These are phyloP conservation scores for Chionodraco myersi DNA, from an alignment of 2,113 vertebrate genomes.

Conservation along the genomic window DNA sequence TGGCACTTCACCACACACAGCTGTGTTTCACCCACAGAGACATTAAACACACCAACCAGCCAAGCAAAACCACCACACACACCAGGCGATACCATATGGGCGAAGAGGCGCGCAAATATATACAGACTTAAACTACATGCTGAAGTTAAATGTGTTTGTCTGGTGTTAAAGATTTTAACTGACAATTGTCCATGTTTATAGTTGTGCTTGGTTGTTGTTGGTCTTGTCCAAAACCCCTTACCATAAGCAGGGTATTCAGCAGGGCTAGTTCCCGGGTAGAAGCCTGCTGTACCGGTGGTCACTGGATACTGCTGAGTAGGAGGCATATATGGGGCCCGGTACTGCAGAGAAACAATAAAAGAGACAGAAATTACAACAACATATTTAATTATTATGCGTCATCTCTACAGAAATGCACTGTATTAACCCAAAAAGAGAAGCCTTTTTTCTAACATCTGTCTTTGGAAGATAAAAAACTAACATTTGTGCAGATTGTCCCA, in stretches of 20 bases:
- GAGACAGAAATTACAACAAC: not conserved
- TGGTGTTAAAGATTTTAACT: not conserved
- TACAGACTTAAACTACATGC: not conserved
- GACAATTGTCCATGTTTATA: constrained; percentile 1
- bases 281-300: constrained; percentile 89
- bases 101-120: not conserved
- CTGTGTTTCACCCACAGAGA: constrained; percentile 46
- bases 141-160: not conserved
- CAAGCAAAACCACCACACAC: constrained; percentile 63
- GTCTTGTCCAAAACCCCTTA: constrained; percentile 77
- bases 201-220: constrained; percentile 54
- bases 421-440: not conserved
- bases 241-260: constrained; percentile 93
- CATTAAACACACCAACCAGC: constrained; percentile 41
- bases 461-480: not conserved
- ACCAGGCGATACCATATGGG: not conserved
- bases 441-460: not conserved
- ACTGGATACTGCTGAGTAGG: constrained; percentile 95
- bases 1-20: constrained; percentile 54
- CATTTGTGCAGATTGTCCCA: constrained; percentile 4
- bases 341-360: constrained; percentile 79
- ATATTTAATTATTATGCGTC: not conserved
- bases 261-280: constrained; percentile 93
- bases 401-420: not conserved
- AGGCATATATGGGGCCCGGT: constrained; percentile 91